A percentile compares a stretch with the other conserved stretches of the same genome.
Evolutionary conservation across 2,797 vertebrate species (phyloP).

Genomic region (Ambastaia sidthimunki): DNA sequence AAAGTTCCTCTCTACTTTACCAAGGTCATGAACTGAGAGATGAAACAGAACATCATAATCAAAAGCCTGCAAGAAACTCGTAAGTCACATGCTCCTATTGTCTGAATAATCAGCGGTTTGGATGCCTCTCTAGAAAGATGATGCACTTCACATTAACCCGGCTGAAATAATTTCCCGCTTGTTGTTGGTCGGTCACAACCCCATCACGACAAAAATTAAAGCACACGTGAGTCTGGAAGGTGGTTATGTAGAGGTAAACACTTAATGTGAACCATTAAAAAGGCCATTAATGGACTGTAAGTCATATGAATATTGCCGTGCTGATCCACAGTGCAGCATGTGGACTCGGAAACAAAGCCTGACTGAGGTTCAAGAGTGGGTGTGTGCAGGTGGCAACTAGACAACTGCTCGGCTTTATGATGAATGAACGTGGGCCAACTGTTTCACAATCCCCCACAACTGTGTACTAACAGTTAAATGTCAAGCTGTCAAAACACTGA

Average conservation of each 20-base stretch:
- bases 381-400: constrained; percentile 71
- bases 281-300: constrained; percentile 44
- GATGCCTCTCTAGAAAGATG: neutral
- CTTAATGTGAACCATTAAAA: constrained; percentile 30
- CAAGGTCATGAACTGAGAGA: constrained; percentile 45
- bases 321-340: constrained; percentile 48
- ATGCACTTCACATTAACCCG: neutral
- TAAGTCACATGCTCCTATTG: constrained; percentile 30
- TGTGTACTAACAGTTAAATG: constrained; percentile 70
- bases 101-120: constrained; percentile 32
- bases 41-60: constrained; percentile 1
- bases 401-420: constrained; percentile 70
- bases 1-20: constrained; percentile 40
- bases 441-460: constrained; percentile 70
- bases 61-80: constrained; percentile 5
- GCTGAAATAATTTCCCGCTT: constrained; percentile 11
- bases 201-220: constrained; percentile 13
- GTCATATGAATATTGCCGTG: constrained; percentile 40
- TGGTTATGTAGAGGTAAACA: constrained; percentile 19
- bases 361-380: constrained; percentile 70
- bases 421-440: constrained; percentile 68
- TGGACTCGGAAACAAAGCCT: constrained; percentile 66
- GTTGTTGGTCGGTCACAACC: constrained; percentile 8
- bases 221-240: constrained; percentile 4
- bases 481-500: constrained; percentile 81